Evolutionary conservation across 2,113 vertebrate genomes (phyloP), one percentile per base, ranked within the genome.

Genomic region (Thermophis baileyi): DNA sequence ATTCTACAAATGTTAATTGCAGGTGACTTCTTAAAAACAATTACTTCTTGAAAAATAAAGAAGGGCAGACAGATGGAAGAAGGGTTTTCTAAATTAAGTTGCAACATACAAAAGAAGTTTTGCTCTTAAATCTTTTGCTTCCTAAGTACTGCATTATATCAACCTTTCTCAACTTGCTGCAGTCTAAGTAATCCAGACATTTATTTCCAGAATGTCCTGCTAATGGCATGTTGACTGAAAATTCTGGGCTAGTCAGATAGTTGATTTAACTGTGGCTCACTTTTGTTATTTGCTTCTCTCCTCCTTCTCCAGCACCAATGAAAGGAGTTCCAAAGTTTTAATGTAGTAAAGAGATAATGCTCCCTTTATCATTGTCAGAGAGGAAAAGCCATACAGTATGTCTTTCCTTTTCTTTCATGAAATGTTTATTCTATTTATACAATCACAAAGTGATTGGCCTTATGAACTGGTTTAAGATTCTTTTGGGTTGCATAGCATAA

Each of bases 1-100:
- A 60, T 60, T 60, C 74, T 90, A 53, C 88, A 93, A 93, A 93
- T 90, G n/a, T 90, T 93, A 85, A 89, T 27, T 93, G 88, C 85
- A 85, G 40, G 14, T 50, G 27, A 74, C 25, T 86, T 74, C 92
- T 92, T 92, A 63, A 85, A 74, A 81, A 91, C 1, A 69, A 69
- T 69, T 81, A 22, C 18, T 9, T 81, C 74, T 40, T 40, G n/a
- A 40, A 85, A 60, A 87, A 86, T 12, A 81, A 74, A 49, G 40
- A 89, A n/a, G 11, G 44, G 25, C 49, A 54, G 69, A n/a, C 44
- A 89, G 24, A 46, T 89, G 51, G 44, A 89, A 85, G 25, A 93
- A 47, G 87, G 30, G 54, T 40, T 81, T 46, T 90, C 30, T 10
- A 0, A 0, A 51, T 20, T 35, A 6, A 74, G 91, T 30, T 93